Evolutionary conservation across 2,797 vertebrate species (phyloP), one percentile per base, ranked within the genome.

Genomic region (Pangasius mekongensis): DNA sequence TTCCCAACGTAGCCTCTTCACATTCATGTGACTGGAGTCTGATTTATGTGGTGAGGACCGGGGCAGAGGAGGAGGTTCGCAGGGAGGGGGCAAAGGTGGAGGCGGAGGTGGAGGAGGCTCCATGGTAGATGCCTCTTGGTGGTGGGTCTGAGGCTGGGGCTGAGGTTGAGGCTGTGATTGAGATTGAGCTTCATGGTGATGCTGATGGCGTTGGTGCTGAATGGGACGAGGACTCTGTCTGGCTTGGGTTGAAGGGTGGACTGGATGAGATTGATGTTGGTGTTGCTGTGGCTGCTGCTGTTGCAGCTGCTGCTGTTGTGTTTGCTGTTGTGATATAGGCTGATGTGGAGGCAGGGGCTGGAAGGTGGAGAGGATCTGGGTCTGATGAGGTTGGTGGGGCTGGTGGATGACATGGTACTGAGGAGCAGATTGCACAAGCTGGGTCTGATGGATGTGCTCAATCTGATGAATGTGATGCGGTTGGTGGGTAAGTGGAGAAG

Each of bases 1-100:
- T 93, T 99, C 98, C 98, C 98, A 99, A 27, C 98, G 97, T 90
- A 99, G 95, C 89, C 98, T 96, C 94, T 99, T 99, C 89, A 99
- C 98, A 0, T 97, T 99, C 98, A 99, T 98, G 94, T 99, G 98
- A 92, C 97, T 97, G 91, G 97, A 97, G 89, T 98, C 98, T 14
- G 96, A 97, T 67, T 97, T 94, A 76, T 95, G 96, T 89, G 97
- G 95, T 85, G 94, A 93, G 62, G 96, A 96, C 49, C 97, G 95
- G 69, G 96, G 96, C 77, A 97, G 90, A 0, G 96, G 96, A 49
- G 96, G 95, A 89, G 96, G 95, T 91, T 94, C 92, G 90, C 92
- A 90, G 86, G 97, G 97, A 92, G 2, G 96, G 86, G 54, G 97
- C 93, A 93, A 94, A 86, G 18, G 97, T 90, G 91, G 97, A 93